Percentiles rank a stretch among this genome's conserved stretches.
Evolutionary conservation across 2,113 vertebrate species (phyloP).

Genomic region (Columba livia): DNA sequence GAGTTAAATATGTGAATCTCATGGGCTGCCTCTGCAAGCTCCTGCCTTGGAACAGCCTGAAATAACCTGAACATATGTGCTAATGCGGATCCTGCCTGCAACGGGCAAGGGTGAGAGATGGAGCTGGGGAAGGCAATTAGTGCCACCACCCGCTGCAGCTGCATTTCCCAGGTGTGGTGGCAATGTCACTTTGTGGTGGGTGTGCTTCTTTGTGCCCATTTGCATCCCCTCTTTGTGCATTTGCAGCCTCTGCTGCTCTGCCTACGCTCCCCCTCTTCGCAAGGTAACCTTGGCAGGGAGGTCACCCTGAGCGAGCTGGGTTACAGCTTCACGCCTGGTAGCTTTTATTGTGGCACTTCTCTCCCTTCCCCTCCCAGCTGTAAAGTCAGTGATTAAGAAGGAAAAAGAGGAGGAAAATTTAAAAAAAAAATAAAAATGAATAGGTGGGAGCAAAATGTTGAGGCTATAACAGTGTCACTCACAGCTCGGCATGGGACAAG

Average conservation of each 20-base stretch:
- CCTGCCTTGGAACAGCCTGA: neutral
- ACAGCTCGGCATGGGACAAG: neutral
- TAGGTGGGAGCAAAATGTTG: neutral
- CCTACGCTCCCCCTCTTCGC: neutral
- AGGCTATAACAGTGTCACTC: neutral
- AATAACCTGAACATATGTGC: neutral
- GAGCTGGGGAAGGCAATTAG: neutral
- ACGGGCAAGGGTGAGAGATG: neutral
- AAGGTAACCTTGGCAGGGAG: conserved; percentile 2
- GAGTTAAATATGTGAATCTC: neutral
- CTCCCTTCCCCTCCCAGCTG: neutral
- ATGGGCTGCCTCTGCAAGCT: neutral
- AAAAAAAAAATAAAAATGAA: neutral
- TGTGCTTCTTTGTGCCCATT: rapidly evolving
- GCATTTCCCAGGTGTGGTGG: rapidly evolving
- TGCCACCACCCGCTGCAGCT: neutral
- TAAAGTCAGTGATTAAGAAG: conserved; percentile 45
- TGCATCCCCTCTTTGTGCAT: neutral
- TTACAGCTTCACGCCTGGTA: conserved; percentile 43
- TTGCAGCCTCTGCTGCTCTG: neutral
- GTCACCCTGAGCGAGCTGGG: conserved; percentile 34
- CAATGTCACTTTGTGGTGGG: neutral
- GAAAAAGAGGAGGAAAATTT: neutral
- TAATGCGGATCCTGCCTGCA: rapidly evolving
- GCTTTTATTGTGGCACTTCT: conserved; percentile 6